Percentiles rank a stretch among this genome's conserved stretches.
These are phyloP conservation scores for Vanessa cardui DNA, from an alignment of 2,888 invertebrate species.

Conservation along the genomic window DNA sequence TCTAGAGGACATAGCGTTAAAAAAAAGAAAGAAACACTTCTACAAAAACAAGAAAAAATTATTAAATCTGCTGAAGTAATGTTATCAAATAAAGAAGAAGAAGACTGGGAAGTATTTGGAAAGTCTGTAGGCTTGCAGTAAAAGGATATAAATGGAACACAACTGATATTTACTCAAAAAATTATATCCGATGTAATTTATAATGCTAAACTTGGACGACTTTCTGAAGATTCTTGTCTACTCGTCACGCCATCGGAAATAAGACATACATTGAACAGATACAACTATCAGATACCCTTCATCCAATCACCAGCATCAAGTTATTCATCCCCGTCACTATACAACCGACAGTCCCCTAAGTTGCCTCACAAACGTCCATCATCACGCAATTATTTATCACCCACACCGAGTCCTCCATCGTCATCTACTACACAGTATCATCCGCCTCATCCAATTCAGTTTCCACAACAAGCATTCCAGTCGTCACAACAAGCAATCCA, in stretches of 20 bases:
- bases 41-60: constrained; percentile 17
- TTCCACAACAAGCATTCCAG: constrained; percentile 3
- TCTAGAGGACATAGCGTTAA: too few relatives aligned
- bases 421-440: neutral
- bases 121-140: constrained; percentile 12
- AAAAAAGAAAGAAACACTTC: constrained; percentile 18
- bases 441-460: too few relatives aligned
- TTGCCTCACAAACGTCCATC: too few relatives aligned
- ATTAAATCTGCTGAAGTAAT: constrained; percentile 21
- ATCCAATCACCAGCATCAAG: constrained; percentile 13
- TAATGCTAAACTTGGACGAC: constrained; percentile 12
- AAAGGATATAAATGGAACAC: neutral
- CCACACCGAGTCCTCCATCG: neutral
- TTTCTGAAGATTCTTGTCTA: constrained; percentile 20
- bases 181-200: constrained; percentile 17
- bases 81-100: constrained; percentile 21
- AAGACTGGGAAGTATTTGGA: constrained; percentile 7
- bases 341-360: too few relatives aligned
- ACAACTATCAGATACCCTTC: too few relatives aligned
- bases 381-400: constrained; percentile 1
- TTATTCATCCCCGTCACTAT: too few relatives aligned
- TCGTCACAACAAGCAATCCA: too few relatives aligned
- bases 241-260: constrained; percentile 7
- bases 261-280: too few relatives aligned
- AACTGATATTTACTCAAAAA: too few relatives aligned